Evolutionary conservation across 2,797 vertebrate genomes (phyloP).

Genomic region (Hyperoplus lanceolatus): DNA sequence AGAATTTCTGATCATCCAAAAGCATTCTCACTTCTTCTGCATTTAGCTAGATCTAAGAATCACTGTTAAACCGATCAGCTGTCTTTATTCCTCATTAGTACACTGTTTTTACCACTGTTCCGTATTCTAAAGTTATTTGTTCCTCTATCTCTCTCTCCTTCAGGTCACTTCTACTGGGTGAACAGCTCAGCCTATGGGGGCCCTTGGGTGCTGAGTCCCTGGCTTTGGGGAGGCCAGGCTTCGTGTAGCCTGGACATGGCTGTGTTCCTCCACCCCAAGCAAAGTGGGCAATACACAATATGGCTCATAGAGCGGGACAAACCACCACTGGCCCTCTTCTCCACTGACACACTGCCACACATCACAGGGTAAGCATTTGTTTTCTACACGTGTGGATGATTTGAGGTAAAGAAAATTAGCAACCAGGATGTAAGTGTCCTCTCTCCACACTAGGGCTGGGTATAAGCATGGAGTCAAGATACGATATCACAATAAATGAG

Average conservation of each 20-base stretch:
- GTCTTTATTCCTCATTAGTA: background rate
- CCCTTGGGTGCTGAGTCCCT: constrained; percentile 87
- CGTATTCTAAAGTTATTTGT: background rate
- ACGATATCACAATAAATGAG: no score
- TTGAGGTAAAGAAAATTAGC: no score
- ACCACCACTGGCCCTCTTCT: constrained; percentile 79
- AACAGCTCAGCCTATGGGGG: constrained; percentile 83
- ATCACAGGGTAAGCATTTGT: constrained; percentile 83
- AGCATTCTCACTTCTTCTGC: no score
- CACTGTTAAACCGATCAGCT: no score
- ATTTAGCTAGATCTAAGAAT: no score
- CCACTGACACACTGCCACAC: constrained; percentile 80
- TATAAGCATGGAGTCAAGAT: no score
- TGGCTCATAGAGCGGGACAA: constrained; percentile 86
- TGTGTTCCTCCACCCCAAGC: constrained; percentile 84
- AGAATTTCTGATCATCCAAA: background rate
- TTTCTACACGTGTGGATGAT: no score
- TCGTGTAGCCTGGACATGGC: constrained; percentile 85
- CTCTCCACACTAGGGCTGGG: no score
- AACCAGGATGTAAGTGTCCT: no score
- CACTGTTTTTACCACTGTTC: background rate
- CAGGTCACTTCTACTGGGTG: constrained; percentile 85
- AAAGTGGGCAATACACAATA: constrained; percentile 84
- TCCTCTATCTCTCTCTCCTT: constrained; percentile 10
- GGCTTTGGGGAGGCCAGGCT: constrained; percentile 77